Conservation (phyloP, 37 sponge, comb jelly and placozoan species). For the Amphimedon queenslandica region DNA sequence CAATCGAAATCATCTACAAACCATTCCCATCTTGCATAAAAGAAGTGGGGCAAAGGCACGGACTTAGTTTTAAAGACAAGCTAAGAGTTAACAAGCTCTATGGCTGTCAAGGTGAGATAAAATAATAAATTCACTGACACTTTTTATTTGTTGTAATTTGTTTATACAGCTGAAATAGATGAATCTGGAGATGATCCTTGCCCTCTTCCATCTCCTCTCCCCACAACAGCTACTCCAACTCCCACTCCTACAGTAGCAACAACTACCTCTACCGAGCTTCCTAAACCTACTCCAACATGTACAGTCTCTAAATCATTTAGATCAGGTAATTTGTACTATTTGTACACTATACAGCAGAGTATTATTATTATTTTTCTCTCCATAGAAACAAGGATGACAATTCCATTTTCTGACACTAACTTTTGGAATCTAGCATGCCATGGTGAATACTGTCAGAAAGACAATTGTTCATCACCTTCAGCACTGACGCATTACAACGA, state of each 20-base stretch:
- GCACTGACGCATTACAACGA: no score
- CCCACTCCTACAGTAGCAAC: not conserved
- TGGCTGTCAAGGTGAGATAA: slow-evolving; percentile 22
- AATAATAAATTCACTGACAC: not conserved
- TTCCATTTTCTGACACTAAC: no score
- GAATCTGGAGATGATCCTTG: not conserved
- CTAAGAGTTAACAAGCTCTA: slow-evolving; percentile 25
- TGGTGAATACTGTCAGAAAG: no score
- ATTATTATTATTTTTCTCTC: no score
- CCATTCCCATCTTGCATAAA: not conserved
- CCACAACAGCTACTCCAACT: not conserved
- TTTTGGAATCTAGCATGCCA: no score
- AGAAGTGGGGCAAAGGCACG: slow-evolving; percentile 34
- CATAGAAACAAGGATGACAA: no score
- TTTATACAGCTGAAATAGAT: no score
- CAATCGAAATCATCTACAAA: slow-evolving; percentile 10
- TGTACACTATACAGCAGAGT: no score
- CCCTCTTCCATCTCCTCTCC: not conserved
- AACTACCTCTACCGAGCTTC: not conserved
- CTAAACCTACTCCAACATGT: not conserved
- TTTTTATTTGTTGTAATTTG: no score
- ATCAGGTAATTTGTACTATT: no score
- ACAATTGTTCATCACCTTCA: no score
- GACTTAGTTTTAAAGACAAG: slow-evolving; percentile 31
- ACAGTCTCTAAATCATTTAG: no score